Base-by-base conservation (phyloP, 1,140 invertebrate species). In the Conus betulinus region DNA sequence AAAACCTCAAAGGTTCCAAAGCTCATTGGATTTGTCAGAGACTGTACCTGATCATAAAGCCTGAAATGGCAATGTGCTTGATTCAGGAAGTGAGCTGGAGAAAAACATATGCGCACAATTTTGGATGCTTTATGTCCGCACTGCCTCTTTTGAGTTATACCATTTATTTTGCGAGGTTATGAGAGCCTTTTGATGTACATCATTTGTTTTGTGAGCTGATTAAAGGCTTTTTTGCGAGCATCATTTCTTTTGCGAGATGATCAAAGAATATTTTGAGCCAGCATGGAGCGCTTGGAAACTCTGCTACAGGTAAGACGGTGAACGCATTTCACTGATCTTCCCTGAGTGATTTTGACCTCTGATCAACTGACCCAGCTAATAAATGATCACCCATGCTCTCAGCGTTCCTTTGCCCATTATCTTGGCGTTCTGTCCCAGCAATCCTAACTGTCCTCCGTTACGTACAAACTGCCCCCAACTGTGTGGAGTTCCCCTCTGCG, bases 221-320 rank as follows among this genome's bases (percentile, higher is more conserved):
- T 39, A 39, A 39, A 39, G 39, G 39, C 39, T 39, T 39, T 39
- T 39, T 39, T 39, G 39, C 39, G 39, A 13, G 60, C 10, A 63
- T 63, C 60, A 20, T 71, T 71, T 71, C 3, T 71, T 71, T 71
- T 71, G 67, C 67, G 67, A 71, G 67, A 71, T 7, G 67, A 71
- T n/a, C 67, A 71, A 20, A 71, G 23, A 71, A 6, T 71, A 23
- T 71, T 63, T 71, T 71, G 67, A n/a, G 23, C 67, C 15, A 20
- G 11, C 23, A 7, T 20, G 67, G 67, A 71, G 23, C 67, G 20
- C 67, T 71, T 71, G 67, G 20, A 71, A n/a, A 20, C 6, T 79
- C 78, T 39, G 55, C 27, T 63, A 13, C n/a, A 84, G 82, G 82
- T 84, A 84, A 84, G 82, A n/a, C 57, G 27, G 57, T 84, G 82